Conservation (phyloP, 2,113 vertebrate genomes). For the Neotoma lepida region DNA sequence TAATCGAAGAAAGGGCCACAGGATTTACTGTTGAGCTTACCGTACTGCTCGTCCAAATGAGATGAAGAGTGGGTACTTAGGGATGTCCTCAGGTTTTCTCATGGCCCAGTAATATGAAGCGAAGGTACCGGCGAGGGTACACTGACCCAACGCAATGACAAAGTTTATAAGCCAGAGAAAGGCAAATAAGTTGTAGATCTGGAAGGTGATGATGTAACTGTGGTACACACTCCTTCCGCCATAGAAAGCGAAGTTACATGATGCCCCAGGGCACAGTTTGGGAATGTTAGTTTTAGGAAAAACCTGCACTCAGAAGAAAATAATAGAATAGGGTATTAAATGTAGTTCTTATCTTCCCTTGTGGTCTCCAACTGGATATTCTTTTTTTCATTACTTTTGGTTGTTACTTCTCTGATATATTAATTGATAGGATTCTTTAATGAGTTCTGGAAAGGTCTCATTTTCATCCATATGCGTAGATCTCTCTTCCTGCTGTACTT, state of each 20-base stretch:
- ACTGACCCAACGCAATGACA: conserved; percentile 94
- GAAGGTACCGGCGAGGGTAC: conserved; percentile 96
- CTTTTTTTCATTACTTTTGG: neutral
- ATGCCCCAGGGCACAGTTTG: conserved; percentile 90
- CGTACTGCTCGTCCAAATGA: conserved; percentile 94
- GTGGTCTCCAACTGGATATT: neutral
- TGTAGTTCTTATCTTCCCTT: neutral
- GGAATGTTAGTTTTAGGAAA: conserved; percentile 91
- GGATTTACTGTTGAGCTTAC: conserved; percentile 80
- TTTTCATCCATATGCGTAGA: neutral
- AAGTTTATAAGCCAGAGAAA: conserved; percentile 98
- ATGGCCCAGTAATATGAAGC: conserved; percentile 97
- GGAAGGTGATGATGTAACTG: conserved; percentile 91
- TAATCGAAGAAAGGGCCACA: accelerated
- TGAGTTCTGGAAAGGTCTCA: neutral
- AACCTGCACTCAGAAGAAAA: conserved; percentile 85
- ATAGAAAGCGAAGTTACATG: conserved; percentile 95
- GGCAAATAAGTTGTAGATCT: conserved; percentile 93
- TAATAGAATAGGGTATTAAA: neutral
- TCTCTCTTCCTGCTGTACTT: neutral
- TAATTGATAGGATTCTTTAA: neutral
- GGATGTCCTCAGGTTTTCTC: conserved; percentile 94
- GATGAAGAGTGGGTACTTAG: conserved; percentile 91
- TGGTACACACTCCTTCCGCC: conserved; percentile 93
- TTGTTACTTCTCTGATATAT: neutral